Conservation (phyloP, 1,140 invertebrate species). For the Antheraea pernyi region DNA sequence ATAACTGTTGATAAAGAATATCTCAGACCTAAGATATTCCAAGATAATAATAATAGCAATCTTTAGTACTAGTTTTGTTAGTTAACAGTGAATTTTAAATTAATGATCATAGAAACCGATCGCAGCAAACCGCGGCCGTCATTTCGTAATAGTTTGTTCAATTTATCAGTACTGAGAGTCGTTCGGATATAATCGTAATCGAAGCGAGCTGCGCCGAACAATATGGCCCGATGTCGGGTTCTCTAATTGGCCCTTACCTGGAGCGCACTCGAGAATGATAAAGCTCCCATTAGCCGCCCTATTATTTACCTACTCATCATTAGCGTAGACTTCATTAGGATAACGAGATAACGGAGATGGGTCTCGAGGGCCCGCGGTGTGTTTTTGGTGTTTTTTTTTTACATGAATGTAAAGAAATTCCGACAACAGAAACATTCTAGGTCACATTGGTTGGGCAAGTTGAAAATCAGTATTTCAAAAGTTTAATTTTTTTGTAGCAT, state of each 20-base stretch:
- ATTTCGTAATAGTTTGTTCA: constrained; percentile 75
- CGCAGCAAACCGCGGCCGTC: constrained; percentile 64
- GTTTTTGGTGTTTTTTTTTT: constrained; percentile 65
- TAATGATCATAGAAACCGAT: constrained; percentile 62
- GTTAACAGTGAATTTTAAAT: not conserved
- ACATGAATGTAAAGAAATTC: constrained; percentile 40
- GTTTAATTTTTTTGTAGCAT: not conserved
- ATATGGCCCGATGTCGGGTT: constrained; percentile 76
- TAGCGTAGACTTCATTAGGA: constrained; percentile 79
- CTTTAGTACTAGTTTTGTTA: no score
- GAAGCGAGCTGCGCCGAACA: constrained; percentile 74
- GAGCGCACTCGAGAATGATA: constrained; percentile 78
- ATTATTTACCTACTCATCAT: constrained; percentile 79
- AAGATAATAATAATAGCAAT: no score
- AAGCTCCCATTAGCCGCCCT: constrained; percentile 78
- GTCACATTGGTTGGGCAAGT: constrained; percentile 7
- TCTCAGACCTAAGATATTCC: no score
- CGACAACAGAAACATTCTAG: constrained; percentile 44
- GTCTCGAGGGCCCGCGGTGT: constrained; percentile 51
- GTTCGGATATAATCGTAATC: constrained; percentile 77
- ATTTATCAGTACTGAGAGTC: constrained; percentile 74
- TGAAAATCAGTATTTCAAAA: not conserved
- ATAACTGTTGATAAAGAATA: no score
- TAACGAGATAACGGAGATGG: constrained; percentile 77
- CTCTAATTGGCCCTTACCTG: constrained; percentile 79